Evolutionary conservation across 2,113 vertebrate species (phyloP).

Genomic region (Paracanthobrama guichenoti): DNA sequence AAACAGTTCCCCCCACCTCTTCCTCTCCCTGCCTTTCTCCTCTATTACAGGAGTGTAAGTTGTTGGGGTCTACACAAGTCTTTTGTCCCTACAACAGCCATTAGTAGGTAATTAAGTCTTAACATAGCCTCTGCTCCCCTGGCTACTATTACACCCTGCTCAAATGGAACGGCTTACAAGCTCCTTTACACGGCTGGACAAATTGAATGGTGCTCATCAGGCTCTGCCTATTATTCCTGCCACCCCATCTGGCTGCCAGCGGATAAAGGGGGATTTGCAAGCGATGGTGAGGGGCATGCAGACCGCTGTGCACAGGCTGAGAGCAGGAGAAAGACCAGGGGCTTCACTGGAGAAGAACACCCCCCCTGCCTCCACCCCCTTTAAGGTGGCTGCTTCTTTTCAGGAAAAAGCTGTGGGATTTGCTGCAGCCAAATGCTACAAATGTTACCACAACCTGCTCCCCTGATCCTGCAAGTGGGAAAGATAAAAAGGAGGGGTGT

Average conservation of each 20-base stretch:
- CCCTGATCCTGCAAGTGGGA: slow-evolving; percentile 75
- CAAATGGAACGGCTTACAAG: slow-evolving; percentile 78
- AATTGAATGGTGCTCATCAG: slow-evolving; percentile 85
- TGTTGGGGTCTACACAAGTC: slow-evolving; percentile 68
- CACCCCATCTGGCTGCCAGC: slow-evolving; percentile 81
- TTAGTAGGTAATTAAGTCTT: slow-evolving; percentile 94
- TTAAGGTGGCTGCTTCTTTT: slow-evolving; percentile 68
- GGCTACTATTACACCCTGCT: slow-evolving; percentile 83
- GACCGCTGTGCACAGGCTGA: slow-evolving; percentile 53
- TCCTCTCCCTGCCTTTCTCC: not conserved
- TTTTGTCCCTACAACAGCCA: slow-evolving; percentile 83
- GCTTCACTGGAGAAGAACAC: slow-evolving; percentile 66
- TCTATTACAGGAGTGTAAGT: slow-evolving; percentile 46
- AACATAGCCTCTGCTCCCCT: slow-evolving; percentile 84
- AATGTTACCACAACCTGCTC: slow-evolving; percentile 84
- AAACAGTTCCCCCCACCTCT: slow-evolving; percentile 25
- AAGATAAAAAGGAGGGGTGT: slow-evolving; percentile 50
- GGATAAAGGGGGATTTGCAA: slow-evolving; percentile 81
- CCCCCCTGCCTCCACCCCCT: slow-evolving; percentile 52
- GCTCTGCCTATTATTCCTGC: slow-evolving; percentile 76
- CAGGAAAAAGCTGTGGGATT: slow-evolving; percentile 71
- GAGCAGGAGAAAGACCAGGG: slow-evolving; percentile 54
- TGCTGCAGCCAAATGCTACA: slow-evolving; percentile 84
- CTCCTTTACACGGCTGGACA: slow-evolving; percentile 88
- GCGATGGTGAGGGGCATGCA: slow-evolving; percentile 77